These are phyloP conservation scores for Monoplex corrugatus DNA, from an alignment of 2,888 invertebrate species.

Conservation along the genomic window DNA sequence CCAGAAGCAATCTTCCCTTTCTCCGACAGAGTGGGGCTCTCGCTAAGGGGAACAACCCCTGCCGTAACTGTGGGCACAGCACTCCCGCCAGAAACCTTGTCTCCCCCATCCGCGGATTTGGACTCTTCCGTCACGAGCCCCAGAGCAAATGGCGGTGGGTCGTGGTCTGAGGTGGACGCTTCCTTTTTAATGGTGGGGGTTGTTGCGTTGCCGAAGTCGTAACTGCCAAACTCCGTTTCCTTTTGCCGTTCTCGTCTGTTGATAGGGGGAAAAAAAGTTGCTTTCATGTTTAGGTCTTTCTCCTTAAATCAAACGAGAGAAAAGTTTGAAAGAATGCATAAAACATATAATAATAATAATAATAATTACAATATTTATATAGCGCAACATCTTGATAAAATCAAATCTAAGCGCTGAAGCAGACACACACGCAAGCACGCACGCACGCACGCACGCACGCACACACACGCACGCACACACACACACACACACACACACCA, in stretches of 20 bases:
- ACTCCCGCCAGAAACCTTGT: neutral
- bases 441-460: neutral
- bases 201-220: conserved; percentile 14
- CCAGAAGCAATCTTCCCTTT: neutral
- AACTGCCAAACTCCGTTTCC: neutral
- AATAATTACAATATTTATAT: too few species aligned
- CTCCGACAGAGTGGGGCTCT: neutral
- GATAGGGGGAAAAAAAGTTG: neutral
- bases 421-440: too few species aligned
- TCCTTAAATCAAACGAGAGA: neutral
- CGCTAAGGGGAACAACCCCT: neutral
- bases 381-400: too few species aligned
- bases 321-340: neutral
- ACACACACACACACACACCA: neutral
- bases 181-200: neutral
- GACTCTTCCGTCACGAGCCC: neutral
- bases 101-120: neutral
- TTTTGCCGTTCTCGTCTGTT: neutral
- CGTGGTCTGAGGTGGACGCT: neutral
- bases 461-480: neutral
- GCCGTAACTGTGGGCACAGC: neutral
- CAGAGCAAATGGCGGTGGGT: neutral
- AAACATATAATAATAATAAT: too few species aligned
- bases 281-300: neutral
- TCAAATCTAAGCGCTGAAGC: too few species aligned